Evolutionary conservation across 2,888 invertebrate genomes (phyloP).

Genomic region (Pogonocherus hispidulus): DNA sequence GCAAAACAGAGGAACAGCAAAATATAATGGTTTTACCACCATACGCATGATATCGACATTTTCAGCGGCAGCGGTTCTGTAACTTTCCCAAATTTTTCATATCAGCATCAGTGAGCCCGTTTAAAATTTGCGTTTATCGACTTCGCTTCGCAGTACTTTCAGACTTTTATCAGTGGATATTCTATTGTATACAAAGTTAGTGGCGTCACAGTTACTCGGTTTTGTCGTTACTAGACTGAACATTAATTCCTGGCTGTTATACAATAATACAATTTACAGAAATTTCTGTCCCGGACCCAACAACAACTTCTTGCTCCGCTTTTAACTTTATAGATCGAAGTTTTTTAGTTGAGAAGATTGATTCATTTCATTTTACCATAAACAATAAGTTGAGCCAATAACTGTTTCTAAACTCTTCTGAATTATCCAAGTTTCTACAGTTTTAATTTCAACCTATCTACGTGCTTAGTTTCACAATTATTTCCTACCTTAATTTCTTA

Average conservation of each 20-base stretch:
- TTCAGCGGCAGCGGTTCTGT: not conserved
- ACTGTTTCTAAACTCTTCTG: too few species aligned
- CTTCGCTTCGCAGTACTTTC: conserved; percentile 4
- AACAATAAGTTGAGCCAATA: not conserved
- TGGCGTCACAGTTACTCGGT: not conserved
- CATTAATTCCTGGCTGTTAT: not conserved
- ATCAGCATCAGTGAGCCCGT: not conserved
- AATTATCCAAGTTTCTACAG: too few species aligned
- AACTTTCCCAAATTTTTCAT: not conserved
- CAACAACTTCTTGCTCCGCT: not conserved
- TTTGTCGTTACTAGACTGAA: not conserved
- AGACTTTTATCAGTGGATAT: conserved; percentile 3
- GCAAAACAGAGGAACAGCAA: too few species aligned
- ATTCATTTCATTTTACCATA: conserved; percentile 7
- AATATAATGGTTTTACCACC: too few species aligned
- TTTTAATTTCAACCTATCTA: too few species aligned
- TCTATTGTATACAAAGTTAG: not conserved
- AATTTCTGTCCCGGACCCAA: not conserved
- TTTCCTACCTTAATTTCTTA: too few species aligned
- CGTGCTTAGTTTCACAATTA: too few species aligned
- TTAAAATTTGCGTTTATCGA: conserved; percentile 7
- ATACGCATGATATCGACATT: not conserved
- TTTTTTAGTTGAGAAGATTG: conserved; percentile 1
- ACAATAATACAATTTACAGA: conserved; percentile 6
- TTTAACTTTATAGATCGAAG: conserved; percentile 3